These are phyloP conservation scores for Solenodon paradoxus DNA, from an alignment of 2,113 vertebrate genomes.

Conservation along the genomic window DNA sequence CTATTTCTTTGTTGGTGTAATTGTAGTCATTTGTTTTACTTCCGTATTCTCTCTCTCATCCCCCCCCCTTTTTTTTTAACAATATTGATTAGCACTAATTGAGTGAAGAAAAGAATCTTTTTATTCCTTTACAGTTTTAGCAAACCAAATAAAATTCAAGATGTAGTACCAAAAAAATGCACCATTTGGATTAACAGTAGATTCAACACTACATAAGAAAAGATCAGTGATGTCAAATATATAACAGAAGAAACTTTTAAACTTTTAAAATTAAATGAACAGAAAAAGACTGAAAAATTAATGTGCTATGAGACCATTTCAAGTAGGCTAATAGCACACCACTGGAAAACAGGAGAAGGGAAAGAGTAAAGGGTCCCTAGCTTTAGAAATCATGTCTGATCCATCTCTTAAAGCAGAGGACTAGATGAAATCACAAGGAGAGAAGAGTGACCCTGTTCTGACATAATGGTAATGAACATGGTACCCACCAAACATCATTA, in stretches of 20 bases:
- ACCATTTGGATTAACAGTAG: not conserved
- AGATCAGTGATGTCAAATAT: not conserved
- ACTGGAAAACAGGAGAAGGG: not conserved
- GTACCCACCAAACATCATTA: not conserved
- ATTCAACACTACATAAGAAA: not conserved
- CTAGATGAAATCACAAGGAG: not conserved
- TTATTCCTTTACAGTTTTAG: not conserved
- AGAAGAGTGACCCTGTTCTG: not conserved
- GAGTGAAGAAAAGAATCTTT: not conserved
- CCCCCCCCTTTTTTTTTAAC: not conserved
- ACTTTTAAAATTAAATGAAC: not conserved
- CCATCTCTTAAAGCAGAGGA: not conserved
- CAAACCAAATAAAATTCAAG: not conserved
- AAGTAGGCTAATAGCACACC: not conserved
- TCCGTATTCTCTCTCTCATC: not conserved
- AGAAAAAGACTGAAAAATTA: not conserved
- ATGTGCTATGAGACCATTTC: not conserved
- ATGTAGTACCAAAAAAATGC: not conserved
- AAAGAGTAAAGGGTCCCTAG: not conserved
- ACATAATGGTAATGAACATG: not conserved
- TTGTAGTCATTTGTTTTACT: not conserved
- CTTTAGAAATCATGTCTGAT: not conserved
- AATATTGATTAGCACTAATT: not conserved
- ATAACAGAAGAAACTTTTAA: not conserved
- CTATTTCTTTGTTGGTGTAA: not conserved